A percentile compares a stretch with the other conserved stretches of the same genome.
Conservation (phyloP, 2,797 vertebrate species). For the Hapalemur alaotrensis region DNA sequence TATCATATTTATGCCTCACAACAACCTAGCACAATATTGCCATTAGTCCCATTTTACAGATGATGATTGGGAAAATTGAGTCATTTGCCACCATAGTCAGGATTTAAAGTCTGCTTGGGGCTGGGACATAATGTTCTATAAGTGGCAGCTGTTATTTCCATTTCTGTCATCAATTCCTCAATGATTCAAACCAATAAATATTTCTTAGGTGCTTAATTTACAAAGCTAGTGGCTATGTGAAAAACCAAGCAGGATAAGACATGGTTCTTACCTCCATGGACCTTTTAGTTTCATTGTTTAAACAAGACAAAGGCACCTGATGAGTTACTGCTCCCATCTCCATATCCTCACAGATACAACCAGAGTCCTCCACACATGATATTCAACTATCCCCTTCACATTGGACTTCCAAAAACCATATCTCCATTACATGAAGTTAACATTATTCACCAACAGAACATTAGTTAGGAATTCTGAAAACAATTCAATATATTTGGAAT, state of each 20-base stretch:
- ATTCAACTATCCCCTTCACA: neutral
- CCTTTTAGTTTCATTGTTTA: neutral
- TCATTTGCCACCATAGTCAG: neutral
- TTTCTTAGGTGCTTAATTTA: neutral
- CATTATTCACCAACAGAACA: neutral
- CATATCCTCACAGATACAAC: neutral
- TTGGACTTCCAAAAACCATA: neutral
- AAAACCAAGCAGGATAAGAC: neutral
- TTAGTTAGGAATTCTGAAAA: constrained; percentile 7
- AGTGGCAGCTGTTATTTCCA: neutral
- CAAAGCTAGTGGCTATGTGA: neutral
- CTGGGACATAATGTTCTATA: neutral
- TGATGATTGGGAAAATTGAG: neutral
- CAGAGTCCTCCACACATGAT: neutral
- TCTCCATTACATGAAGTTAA: neutral
- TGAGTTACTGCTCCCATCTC: neutral
- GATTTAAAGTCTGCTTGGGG: neutral
- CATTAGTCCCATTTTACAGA: neutral
- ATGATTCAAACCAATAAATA: neutral
- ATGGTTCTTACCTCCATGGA: neutral
- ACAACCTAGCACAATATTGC: neutral
- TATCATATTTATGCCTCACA: neutral
- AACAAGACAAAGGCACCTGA: neutral
- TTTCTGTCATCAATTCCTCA: neutral
- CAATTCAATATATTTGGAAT: neutral